Conservation (phyloP, 2,888 invertebrate genomes). For the Rotaria socialis region DNA sequence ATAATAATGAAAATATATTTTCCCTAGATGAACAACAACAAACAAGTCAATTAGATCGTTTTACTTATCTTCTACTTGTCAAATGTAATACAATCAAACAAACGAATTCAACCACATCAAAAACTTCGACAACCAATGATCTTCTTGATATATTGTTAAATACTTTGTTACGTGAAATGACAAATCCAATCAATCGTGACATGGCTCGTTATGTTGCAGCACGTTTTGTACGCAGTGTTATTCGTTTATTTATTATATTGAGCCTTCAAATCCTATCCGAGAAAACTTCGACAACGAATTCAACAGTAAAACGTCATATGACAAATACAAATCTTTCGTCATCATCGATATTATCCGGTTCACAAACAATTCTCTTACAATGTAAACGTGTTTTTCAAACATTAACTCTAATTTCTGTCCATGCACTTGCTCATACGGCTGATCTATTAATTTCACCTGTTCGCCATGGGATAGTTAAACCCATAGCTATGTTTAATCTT, state of each 20-base stretch:
- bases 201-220: conserved; percentile 79
- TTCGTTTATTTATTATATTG: conserved; percentile 89
- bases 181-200: conserved; percentile 66
- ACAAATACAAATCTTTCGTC: not conserved
- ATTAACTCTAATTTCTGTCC: conserved; percentile 79
- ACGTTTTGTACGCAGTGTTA: conserved; percentile 88
- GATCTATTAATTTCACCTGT: conserved; percentile 92
- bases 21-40: conserved; percentile 75
- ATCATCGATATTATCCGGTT: not conserved
- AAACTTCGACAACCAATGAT: conserved; percentile 19
- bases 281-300: conserved; percentile 8
- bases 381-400: conserved; percentile 86
- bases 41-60: conserved; percentile 88
- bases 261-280: conserved; percentile 66
- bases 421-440: conserved; percentile 92
- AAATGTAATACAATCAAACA: conserved; percentile 71
- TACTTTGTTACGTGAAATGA: conserved; percentile 82
- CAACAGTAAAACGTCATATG: conserved; percentile 31
- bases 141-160: conserved; percentile 75
- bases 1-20: not conserved
- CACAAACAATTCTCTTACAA: conserved; percentile 53
- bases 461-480: conserved; percentile 84
- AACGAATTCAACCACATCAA: not conserved
- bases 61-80: conserved; percentile 87
- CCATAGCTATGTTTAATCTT: conserved; percentile 61